Base-by-base conservation (phyloP, 2,888 invertebrate genomes). In the Amblyteles armatorius region DNA sequence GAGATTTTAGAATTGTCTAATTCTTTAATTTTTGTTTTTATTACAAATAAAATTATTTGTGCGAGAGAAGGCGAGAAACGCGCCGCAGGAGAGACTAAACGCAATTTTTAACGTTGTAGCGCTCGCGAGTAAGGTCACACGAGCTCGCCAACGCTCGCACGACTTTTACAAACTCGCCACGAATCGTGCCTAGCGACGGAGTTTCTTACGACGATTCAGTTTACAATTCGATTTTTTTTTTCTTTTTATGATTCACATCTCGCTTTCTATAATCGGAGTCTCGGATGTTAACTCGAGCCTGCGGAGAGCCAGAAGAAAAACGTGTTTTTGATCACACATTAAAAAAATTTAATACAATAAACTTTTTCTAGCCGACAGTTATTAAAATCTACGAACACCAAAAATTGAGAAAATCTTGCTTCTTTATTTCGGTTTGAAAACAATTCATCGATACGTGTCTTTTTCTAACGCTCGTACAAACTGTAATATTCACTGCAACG, bases 91-190 rank as follows among this genome's bases (percentile, higher is more conserved):
- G 6, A 57, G 11, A 29, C 29, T 33, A 29, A 60, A 4, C 16
- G 60, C 13, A 29, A 16, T 60, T 60, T 26, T 60, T 60, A 60
- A 33, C 29, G 26, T 29, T 60, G 16, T 16, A 29, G 16, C 33
- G 33, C n/a, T 60, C 29, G n/a, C 60, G n/a, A 60, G 29, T 60
- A 33, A 60, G 60, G 60, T 60, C 60, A 60, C 29, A 2, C 60
- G 60, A 16, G 60, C 29, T 29, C 60, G 60, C 60, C 60, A 60
- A 60, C 60, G 60, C 60, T 60, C 29, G 33, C 16, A 60, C 33
- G 60, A 60, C 60, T 60, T 60, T 60, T 60, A 60, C 60, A 60
- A 60, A 60, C 13, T 60, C 29, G 60, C 26, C 16, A 6, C 60
- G 60, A 60, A 60, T 60, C 60, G 60, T 1, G 29, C 60, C 11